Conservation (phyloP, 2,797 vertebrate species). For the Nannoperca obscura region DNA sequence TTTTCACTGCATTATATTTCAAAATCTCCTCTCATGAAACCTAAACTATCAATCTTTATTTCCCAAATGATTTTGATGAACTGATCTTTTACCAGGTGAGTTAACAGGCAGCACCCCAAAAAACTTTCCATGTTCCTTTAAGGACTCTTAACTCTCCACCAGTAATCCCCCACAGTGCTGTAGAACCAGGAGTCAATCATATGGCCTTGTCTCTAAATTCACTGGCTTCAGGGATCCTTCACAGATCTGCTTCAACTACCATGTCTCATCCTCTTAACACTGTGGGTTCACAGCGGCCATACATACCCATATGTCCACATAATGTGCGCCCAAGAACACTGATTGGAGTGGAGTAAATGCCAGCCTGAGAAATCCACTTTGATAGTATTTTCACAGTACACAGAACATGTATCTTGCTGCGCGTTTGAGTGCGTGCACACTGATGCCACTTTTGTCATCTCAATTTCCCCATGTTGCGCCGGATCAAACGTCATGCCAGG, state of each 20-base stretch:
- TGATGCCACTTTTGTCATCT: constrained; percentile 42
- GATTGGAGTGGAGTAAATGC: constrained; percentile 43
- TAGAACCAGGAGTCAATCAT: constrained; percentile 30
- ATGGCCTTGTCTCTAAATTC: constrained; percentile 31
- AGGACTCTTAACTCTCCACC: constrained; percentile 17
- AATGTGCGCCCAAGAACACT: constrained; percentile 32
- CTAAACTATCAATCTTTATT: not conserved
- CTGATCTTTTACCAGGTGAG: not conserved
- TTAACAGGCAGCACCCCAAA: not conserved
- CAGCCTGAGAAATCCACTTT: constrained; percentile 52
- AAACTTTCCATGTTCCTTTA: not conserved
- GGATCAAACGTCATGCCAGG: constrained; percentile 52
- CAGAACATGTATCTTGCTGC: not conserved
- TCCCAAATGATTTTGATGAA: not conserved
- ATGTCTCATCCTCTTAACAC: constrained; percentile 54
- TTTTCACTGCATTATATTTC: not conserved
- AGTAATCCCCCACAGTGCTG: not conserved
- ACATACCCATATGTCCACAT: constrained; percentile 12
- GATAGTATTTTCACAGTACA: constrained; percentile 16
- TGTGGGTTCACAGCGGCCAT: constrained; percentile 23
- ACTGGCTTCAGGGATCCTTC: constrained; percentile 43
- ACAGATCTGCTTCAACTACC: constrained; percentile 57
- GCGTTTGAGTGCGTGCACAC: not conserved
- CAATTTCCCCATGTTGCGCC: constrained; percentile 24
- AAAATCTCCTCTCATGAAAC: not conserved